Percentiles rank a stretch among this genome's conserved stretches.
Conservation (phyloP, 2,888 invertebrate species). For the Ophion costatus region DNA sequence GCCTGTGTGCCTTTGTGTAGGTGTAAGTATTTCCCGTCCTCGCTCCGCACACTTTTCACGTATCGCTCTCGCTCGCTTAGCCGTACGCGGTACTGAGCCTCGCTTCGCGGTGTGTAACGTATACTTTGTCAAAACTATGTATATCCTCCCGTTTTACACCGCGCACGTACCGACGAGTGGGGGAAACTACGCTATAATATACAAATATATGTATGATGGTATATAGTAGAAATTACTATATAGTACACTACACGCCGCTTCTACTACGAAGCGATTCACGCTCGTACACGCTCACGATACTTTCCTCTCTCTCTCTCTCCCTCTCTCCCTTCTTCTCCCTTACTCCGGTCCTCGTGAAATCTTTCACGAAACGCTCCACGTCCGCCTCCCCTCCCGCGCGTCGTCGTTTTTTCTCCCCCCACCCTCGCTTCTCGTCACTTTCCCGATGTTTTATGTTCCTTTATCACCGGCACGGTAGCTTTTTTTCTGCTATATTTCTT, state of each 20-base stretch:
- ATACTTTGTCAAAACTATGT: constrained; percentile 50
- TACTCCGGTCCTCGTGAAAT: constrained; percentile 58
- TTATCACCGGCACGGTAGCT: constrained; percentile 31
- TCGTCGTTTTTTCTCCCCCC: constrained; percentile 11
- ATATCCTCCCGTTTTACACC: constrained; percentile 54
- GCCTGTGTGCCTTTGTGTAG: constrained; percentile 42
- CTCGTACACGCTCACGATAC: constrained; percentile 52
- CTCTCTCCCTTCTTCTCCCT: constrained; percentile 1
- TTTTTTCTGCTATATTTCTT: constrained; percentile 24
- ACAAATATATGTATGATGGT: constrained; percentile 29
- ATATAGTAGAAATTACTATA: constrained; percentile 52
- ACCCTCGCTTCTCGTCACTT: constrained; percentile 19
- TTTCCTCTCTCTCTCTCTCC: constrained; percentile 35
- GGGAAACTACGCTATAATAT: constrained; percentile 45
- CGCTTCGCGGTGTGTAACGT: constrained; percentile 18
- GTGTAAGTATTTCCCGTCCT: constrained; percentile 50
- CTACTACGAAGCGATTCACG: constrained; percentile 58
- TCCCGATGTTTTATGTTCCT: constrained; percentile 30
- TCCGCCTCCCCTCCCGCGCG: background rate
- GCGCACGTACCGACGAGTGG: constrained; percentile 24
- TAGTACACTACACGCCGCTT: constrained; percentile 55
- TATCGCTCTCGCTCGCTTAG: constrained; percentile 8
- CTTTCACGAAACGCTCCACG: constrained; percentile 44
- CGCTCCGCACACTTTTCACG: constrained; percentile 41
- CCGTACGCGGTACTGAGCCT: constrained; percentile 5